phyloP scores from a whole-genome alignment of 2,797 vertebrate genomes.

The Saxicola maurus region DNA sequence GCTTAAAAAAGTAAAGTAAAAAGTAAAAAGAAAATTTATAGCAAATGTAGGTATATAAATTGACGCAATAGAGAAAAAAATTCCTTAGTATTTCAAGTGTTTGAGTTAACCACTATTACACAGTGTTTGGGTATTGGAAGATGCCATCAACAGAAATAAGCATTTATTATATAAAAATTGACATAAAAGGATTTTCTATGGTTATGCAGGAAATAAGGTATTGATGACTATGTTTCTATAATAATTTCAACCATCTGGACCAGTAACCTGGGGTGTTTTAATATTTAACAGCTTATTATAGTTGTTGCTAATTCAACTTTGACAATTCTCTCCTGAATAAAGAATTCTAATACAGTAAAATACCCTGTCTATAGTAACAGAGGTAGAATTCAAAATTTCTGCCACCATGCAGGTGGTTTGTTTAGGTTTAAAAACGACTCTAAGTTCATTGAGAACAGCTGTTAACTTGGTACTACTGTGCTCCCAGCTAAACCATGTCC shows the following conservation, averaged over 20 bases:
- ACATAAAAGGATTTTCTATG: background rate
- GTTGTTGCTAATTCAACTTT: background rate
- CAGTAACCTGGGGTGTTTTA: background rate
- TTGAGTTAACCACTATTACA: background rate
- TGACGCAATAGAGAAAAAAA: background rate
- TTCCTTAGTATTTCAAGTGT: background rate
- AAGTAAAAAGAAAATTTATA: background rate
- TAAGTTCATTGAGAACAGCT: background rate
- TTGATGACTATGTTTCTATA: background rate
- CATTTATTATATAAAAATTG: background rate
- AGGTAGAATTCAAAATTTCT: background rate
- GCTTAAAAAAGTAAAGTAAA: too few relatives aligned
- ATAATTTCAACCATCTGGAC: background rate
- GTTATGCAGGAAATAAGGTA: background rate
- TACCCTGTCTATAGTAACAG: background rate
- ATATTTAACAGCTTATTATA: background rate
- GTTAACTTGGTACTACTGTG: background rate
- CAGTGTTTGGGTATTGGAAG: background rate
- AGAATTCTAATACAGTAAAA: background rate
- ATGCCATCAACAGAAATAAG: background rate
- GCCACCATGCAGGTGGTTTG: background rate
- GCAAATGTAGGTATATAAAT: background rate
- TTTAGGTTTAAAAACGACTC: background rate
- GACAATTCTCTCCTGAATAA: background rate
- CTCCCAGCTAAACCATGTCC: background rate